Conservation (phyloP, 2,113 vertebrate genomes). For the Trematocara nigrifrons region DNA sequence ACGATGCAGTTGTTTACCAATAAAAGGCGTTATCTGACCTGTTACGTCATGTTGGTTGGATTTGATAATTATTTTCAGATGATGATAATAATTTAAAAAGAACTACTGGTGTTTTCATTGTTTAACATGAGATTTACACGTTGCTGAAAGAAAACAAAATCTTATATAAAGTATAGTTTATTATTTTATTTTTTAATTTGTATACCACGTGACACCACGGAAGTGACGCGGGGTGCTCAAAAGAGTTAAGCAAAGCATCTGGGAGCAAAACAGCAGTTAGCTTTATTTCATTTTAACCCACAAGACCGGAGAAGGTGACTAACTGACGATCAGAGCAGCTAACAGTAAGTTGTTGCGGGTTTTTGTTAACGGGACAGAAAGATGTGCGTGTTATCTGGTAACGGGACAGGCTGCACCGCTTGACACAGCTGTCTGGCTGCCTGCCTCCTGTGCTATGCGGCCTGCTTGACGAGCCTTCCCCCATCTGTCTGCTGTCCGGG, state of each 20-base stretch:
- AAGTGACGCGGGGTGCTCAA: slow-evolving; percentile 69
- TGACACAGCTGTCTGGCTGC: slow-evolving; percentile 31
- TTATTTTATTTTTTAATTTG: not conserved
- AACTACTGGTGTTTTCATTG: not conserved
- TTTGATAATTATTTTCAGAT: not conserved
- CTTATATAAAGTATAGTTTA: not conserved
- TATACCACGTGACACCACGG: slow-evolving; percentile 56
- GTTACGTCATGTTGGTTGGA: not conserved
- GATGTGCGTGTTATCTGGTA: not conserved
- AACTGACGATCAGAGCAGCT: not conserved
- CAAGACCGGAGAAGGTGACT: not conserved
- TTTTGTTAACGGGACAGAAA: not conserved
- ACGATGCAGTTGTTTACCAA: not conserved
- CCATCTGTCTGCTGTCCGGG: slow-evolving; percentile 31
- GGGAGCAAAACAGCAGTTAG: slow-evolving; percentile 57
- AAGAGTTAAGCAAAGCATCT: slow-evolving; percentile 63
- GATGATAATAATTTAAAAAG: not conserved
- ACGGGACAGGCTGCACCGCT: slow-evolving; percentile 8
- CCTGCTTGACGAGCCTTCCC: slow-evolving; percentile 48
- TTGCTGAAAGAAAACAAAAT: not conserved
- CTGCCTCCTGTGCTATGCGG: slow-evolving; percentile 38
- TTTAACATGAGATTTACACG: not conserved
- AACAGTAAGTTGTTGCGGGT: not conserved
- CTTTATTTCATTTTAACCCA: slow-evolving; percentile 4
- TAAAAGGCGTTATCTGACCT: not conserved